Conservation (phyloP, 2,113 vertebrate genomes). For the Oxygymnocypris stewartii region DNA sequence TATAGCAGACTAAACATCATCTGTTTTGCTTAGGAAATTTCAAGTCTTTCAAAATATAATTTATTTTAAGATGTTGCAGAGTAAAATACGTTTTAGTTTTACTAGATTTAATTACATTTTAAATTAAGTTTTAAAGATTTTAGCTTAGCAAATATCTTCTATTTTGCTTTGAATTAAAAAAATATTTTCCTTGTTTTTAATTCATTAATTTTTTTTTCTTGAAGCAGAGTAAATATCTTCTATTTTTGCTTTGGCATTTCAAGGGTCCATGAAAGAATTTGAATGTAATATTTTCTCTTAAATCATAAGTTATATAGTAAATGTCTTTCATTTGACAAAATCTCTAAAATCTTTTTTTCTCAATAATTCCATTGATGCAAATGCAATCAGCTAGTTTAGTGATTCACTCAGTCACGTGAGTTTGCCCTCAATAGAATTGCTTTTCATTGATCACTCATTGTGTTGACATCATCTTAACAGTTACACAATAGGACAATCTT, state of each 20-base stretch:
- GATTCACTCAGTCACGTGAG: slow-evolving; percentile 57
- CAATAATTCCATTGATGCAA: slow-evolving; percentile 50
- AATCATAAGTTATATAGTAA: not conserved
- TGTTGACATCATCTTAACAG: slow-evolving; percentile 64
- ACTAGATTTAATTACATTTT: too few species aligned
- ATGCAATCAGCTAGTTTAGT: slow-evolving; percentile 40
- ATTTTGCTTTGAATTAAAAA: too few species aligned
- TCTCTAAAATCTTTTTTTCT: not conserved
- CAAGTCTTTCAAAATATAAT: too few species aligned
- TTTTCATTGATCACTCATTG: slow-evolving; percentile 71
- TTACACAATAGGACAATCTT: slow-evolving; percentile 64
- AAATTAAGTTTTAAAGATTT: not conserved
- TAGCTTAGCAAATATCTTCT: not conserved
- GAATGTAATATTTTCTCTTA: too few species aligned
- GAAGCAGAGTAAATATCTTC: too few species aligned
- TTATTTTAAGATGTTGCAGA: not conserved
- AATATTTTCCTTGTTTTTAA: too few species aligned
- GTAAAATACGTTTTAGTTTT: not conserved
- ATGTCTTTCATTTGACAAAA: not conserved
- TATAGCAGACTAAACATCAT: too few species aligned
- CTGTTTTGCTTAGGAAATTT: too few species aligned
- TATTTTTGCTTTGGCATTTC: not conserved
- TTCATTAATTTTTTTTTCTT: too few species aligned
- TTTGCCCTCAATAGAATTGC: slow-evolving; percentile 58
- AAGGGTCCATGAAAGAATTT: not conserved